A percentile compares a stretch with the other conserved stretches of the same genome.
phyloP scores from a whole-genome alignment of 2,888 invertebrate genomes.

The Coleophora flavipennella region DNA sequence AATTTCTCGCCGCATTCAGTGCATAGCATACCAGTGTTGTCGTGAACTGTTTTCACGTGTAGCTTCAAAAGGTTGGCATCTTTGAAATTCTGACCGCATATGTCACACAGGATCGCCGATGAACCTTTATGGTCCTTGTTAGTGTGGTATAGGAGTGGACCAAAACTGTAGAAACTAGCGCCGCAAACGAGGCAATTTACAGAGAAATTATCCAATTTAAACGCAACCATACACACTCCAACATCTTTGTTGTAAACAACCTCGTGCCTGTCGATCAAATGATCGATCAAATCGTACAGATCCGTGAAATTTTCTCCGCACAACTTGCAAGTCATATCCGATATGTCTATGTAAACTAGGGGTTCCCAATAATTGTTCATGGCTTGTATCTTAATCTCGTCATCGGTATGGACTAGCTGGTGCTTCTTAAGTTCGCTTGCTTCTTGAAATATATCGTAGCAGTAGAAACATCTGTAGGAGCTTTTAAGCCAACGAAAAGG shows the following conservation, averaged over 20 bases:
- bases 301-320: conserved; percentile 41
- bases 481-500: conserved; percentile 63
- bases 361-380: conserved; percentile 63
- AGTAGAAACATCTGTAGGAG: conserved; percentile 61
- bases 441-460: conserved; percentile 63
- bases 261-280: conserved; percentile 41
- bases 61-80: conserved; percentile 37
- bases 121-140: conserved; percentile 61
- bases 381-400: conserved; percentile 41
- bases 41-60: conserved; percentile 52
- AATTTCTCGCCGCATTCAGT: conserved; percentile 61
- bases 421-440: conserved; percentile 47
- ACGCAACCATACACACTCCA: conserved; percentile 54
- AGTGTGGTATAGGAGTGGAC: conserved; percentile 52
- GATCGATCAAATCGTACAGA: conserved; percentile 51
- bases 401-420: conserved; percentile 36
- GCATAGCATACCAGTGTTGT: conserved; percentile 45
- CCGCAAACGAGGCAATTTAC: conserved; percentile 50
- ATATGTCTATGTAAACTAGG: conserved; percentile 52
- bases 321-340: conserved; percentile 42
- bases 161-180: conserved; percentile 51
- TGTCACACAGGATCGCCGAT: conserved; percentile 52
- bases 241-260: conserved; percentile 52
- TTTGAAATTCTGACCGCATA: conserved; percentile 61
- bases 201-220: conserved; percentile 48